Evolutionary conservation across 2,113 vertebrate genomes (phyloP).

Genomic region (Anser cygnoides): DNA sequence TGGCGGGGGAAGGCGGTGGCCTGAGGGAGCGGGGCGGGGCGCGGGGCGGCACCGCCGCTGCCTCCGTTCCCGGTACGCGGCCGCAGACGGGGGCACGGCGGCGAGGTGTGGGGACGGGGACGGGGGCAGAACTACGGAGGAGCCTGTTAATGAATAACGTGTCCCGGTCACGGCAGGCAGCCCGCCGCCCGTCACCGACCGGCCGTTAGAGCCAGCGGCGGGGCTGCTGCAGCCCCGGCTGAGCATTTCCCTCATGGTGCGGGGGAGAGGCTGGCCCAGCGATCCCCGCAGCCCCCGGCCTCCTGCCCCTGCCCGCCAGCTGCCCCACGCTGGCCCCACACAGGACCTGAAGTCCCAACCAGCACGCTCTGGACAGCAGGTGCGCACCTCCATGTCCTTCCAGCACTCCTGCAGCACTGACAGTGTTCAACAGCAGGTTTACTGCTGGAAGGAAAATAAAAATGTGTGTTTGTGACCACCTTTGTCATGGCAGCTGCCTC

Average conservation of each 20-base stretch:
- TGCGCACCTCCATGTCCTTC: background rate
- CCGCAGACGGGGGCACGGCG: no score
- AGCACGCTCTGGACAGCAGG: background rate
- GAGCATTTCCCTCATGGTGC: background rate
- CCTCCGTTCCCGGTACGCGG: no score
- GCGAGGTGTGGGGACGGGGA: no score
- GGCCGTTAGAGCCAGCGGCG: background rate
- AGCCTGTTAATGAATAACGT: slow-evolving; percentile 6
- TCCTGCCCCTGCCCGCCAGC: background rate
- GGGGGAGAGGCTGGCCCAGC: no score
- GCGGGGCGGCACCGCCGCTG: no score
- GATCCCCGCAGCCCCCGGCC: background rate
- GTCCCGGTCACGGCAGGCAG: background rate
- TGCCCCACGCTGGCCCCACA: no score
- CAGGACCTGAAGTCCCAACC: no score
- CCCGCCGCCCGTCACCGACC: background rate
- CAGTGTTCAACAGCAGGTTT: background rate
- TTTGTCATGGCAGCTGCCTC: background rate
- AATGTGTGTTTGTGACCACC: background rate
- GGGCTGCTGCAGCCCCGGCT: background rate
- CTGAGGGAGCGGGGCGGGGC: no score
- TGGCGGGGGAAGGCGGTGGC: no score
- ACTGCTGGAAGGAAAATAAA: background rate
- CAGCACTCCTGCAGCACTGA: background rate
- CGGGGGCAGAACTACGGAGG: background rate